These are phyloP conservation scores for Triplophysa yarkandensis DNA, from an alignment of 2,797 vertebrate species.

Conservation along the genomic window DNA sequence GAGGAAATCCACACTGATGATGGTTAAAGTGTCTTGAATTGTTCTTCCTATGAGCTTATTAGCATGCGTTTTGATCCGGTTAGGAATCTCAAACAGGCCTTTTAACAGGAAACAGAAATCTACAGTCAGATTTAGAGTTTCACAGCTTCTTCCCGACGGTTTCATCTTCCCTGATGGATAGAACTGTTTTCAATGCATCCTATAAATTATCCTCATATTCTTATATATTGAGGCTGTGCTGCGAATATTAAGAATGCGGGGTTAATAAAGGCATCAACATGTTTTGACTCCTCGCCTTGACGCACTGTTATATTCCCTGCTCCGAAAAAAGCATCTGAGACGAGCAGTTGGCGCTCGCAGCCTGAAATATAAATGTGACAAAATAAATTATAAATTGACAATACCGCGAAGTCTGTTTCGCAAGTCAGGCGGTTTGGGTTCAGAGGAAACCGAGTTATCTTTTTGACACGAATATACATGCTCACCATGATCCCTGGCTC, in stretches of 20 bases:
- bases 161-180: slow-evolving; percentile 45
- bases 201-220: slow-evolving; percentile 49
- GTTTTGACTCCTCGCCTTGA: slow-evolving; percentile 42
- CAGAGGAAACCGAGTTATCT: slow-evolving; percentile 67
- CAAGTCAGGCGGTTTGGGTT: slow-evolving; percentile 62
- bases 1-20: slow-evolving; percentile 10
- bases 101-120: slow-evolving; percentile 40
- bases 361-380: slow-evolving; percentile 62
- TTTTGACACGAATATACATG: slow-evolving; percentile 64
- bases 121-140: slow-evolving; percentile 34
- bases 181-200: slow-evolving; percentile 35
- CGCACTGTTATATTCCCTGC: slow-evolving; percentile 26
- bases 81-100: slow-evolving; percentile 44
- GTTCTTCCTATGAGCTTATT: slow-evolving; percentile 55
- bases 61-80: slow-evolving; percentile 54
- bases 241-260: slow-evolving; percentile 34
- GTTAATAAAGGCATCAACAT: slow-evolving; percentile 43
- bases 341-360: slow-evolving; percentile 38
- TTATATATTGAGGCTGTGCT: slow-evolving; percentile 39
- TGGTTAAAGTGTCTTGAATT: slow-evolving; percentile 37
- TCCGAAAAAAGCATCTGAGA: slow-evolving; percentile 26
- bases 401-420: slow-evolving; percentile 46
- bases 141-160: slow-evolving; percentile 46
- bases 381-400: slow-evolving; percentile 68
- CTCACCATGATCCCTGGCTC: slow-evolving; percentile 63